These are phyloP conservation scores for Thunnus maccoyii DNA, from an alignment of 2,113 vertebrate species.

Conservation along the genomic window DNA sequence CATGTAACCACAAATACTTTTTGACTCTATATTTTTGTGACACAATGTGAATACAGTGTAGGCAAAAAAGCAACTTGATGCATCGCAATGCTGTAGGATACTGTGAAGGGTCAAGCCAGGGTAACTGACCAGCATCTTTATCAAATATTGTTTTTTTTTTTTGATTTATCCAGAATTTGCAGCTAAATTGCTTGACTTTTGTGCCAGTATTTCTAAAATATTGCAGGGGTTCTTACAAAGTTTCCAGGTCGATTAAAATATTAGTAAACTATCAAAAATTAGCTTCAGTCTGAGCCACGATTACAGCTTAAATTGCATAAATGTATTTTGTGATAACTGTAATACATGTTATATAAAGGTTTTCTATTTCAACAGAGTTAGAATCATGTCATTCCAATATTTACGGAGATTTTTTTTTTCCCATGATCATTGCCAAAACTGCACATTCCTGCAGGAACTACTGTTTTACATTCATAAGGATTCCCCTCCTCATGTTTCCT, in stretches of 20 bases:
- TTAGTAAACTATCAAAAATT: slow-evolving; percentile 25
- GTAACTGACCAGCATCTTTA: slow-evolving; percentile 75
- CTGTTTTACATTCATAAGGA: slow-evolving; percentile 42
- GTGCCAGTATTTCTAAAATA: slow-evolving; percentile 68
- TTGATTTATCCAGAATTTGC: slow-evolving; percentile 43
- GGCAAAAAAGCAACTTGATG: slow-evolving; percentile 65
- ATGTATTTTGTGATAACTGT: slow-evolving; percentile 66
- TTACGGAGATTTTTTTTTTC: neutral
- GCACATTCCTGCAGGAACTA: slow-evolving; percentile 52
- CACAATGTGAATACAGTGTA: slow-evolving; percentile 66
- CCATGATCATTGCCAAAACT: slow-evolving; percentile 39
- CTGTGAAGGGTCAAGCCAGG: slow-evolving; percentile 75
- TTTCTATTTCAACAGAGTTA: slow-evolving; percentile 53
- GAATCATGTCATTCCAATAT: slow-evolving; percentile 25
- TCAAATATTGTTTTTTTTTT: slow-evolving; percentile 17
- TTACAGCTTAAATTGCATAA: slow-evolving; percentile 41
- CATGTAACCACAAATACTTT: slow-evolving; percentile 51
- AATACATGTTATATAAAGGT: neutral
- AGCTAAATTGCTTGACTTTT: slow-evolving; percentile 47
- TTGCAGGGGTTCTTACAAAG: slow-evolving; percentile 62
- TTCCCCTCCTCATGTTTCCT: slow-evolving; percentile 38
- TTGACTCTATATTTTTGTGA: slow-evolving; percentile 72
- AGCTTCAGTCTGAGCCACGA: slow-evolving; percentile 43
- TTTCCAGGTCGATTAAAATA: slow-evolving; percentile 46
- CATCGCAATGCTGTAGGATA: slow-evolving; percentile 61